Base-by-base conservation (phyloP, 2,113 vertebrate genomes). In the Thomomys bottae region DNA sequence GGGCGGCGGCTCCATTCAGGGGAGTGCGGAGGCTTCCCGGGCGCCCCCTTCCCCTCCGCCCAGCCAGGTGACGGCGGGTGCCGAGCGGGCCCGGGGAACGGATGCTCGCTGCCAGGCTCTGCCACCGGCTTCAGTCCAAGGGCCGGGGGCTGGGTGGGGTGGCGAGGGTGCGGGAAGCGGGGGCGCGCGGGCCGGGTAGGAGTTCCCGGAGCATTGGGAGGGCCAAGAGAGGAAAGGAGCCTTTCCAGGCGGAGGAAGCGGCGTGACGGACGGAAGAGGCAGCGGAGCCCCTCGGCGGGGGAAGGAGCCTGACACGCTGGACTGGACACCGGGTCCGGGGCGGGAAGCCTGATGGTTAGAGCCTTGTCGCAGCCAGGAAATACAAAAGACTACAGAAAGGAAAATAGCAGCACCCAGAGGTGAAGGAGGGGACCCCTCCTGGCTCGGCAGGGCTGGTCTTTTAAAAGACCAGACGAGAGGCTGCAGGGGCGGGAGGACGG, bases 241-340 rank as follows among this genome's bases (percentile, higher is more conserved):
- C 87, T 71, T 84, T 93, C 71, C 87, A 21, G 38, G 67, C 71
- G 23, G 79, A 92, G 91, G 92, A 90, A 94, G 84, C 91, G 34
- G 79, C 93, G 82, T 89, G 91, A 93, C 93, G 45, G 59, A 84
- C 82, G 89, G 86, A 84, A 87, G 95, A 91, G 76, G 93, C 83
- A 68, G 92, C 45, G 45, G 6, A 88, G 64, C 71, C 32, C 64
- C 89, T 91, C 86, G 80, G 67, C 87, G 78, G 28, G 23, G 88
- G 84, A 76, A 73, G 49, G 84, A 90, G 76, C 38, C 90, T 36
- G 86, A 70, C 57, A 12, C 40, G 18, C 85, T 84, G 30, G 40
- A 80, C 61, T 49, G 45, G 45, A 45, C 45, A 4, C 49, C 15
- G 73, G 78, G 73, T 88, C n/a, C 6, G 14, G 40, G 64, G 23